Percentiles rank a stretch among this genome's conserved stretches.
Conservation (phyloP, 1,140 invertebrate species). For the Protaetia brevitarsis region DNA sequence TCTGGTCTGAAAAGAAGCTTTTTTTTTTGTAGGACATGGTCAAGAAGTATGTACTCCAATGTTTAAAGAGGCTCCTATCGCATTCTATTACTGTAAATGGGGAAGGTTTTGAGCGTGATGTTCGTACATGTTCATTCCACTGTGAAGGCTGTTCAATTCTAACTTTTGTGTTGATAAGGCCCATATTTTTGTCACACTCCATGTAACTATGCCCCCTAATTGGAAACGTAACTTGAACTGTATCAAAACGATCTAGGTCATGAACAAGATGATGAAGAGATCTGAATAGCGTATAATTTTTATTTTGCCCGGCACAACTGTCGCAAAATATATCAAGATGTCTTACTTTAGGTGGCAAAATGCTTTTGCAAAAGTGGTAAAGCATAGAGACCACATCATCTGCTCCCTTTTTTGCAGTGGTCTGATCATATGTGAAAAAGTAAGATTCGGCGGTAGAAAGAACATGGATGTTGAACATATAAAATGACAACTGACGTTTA, state of each 20-base stretch:
- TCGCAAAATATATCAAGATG: constrained; percentile 32
- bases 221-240: constrained; percentile 25
- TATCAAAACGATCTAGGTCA: constrained; percentile 18
- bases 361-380: constrained; percentile 22
- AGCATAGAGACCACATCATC: constrained; percentile 32
- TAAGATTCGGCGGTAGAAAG: constrained; percentile 19
- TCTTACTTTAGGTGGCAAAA: constrained; percentile 4
- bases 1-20: neutral
- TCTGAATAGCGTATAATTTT: constrained; percentile 30
- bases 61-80: constrained; percentile 14
- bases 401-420: constrained; percentile 33
- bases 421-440: constrained; percentile 37
- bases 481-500: constrained; percentile 31
- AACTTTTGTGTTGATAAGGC: constrained; percentile 33
- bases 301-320: constrained; percentile 27
- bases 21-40: neutral
- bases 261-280: constrained; percentile 29
- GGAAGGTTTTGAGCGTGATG: constrained; percentile 30
- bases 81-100: constrained; percentile 29
- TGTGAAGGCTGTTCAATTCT: constrained; percentile 31
- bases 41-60: constrained; percentile 7
- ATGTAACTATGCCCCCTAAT: constrained; percentile 33
- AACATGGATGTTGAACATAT: constrained; percentile 36
- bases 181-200: constrained; percentile 38
- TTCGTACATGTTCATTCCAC: constrained; percentile 28